Percentiles rank a stretch among this genome's conserved stretches.
Conservation (phyloP, 2,113 vertebrate genomes). For the Hucho hucho region DNA sequence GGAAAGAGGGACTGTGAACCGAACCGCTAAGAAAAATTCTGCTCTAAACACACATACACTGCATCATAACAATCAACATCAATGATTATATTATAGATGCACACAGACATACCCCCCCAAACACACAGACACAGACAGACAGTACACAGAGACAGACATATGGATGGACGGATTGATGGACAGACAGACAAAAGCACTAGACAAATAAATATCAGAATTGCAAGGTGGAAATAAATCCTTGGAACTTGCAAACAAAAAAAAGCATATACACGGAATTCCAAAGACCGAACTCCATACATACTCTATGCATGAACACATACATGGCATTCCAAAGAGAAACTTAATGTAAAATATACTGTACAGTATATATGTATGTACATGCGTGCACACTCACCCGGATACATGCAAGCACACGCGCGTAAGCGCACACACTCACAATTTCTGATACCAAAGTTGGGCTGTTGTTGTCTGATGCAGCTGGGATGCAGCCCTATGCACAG, state of each 20-base stretch:
- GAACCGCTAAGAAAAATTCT: neutral
- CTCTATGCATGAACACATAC: neutral
- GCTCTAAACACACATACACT: neutral
- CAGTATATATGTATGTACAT: neutral
- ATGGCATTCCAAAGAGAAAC: no score
- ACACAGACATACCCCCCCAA: neutral
- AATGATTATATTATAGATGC: neutral
- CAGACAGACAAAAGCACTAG: neutral
- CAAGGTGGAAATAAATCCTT: neutral
- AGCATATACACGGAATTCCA: neutral
- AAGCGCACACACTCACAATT: neutral
- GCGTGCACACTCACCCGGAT: neutral
- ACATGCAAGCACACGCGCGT: neutral
- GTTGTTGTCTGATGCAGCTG: neutral
- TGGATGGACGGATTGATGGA: neutral
- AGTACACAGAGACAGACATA: neutral
- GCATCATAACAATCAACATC: no score
- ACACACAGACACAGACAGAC: neutral
- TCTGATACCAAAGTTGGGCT: no score
- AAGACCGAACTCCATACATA: neutral
- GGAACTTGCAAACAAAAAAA: neutral
- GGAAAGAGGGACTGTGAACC: conserved; percentile 28
- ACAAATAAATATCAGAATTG: neutral
- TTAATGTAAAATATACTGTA: neutral
- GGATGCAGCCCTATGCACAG: neutral